Evolutionary conservation across 2,797 vertebrate genomes (phyloP), one percentile per base, ranked within the genome.

Genomic region (Thalassophryne amazonica): DNA sequence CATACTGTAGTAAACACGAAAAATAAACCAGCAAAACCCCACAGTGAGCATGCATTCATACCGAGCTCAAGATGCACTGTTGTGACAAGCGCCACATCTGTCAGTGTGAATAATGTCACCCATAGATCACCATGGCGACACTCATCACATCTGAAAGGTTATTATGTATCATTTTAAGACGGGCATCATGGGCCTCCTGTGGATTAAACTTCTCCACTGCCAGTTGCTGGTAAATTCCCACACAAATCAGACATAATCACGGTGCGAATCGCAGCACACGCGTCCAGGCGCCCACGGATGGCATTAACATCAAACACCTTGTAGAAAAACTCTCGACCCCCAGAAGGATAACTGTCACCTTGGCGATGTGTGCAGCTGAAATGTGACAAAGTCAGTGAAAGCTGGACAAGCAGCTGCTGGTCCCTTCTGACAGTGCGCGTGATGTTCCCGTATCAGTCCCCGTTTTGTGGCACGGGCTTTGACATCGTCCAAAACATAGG

Each of bases 381-480:
- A 56, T 39, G 37, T 53, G 61, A 71, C 73, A 63, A 33, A 60
- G 57, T 35, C 29, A 13, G 48, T 70, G 76, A 74, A 21, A 69
- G 84, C 81, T 72, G 70, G 81, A 78, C 67, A 64, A 39, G 60
- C 39, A 53, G 61, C 63, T n/a, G n/a, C n/a, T n/a, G n/a, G n/a
- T n/a, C n/a, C n/a, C n/a, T n/a, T n/a, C 67, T 75, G 71, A 47
- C 33, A 52, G 51, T 40, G 39, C 41, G 64, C 53, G 69, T 71
- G 74, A 80, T 75, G 73, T 21, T 56, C 68, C 67, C 39, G 9
- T 37, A 71, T 71, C 62, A 63, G 36, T 23, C 55, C 47, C 33
- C 39, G 57, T 52, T 56, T 73, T 57, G 38, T 47, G 61, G 58
- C 20, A 22, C 21, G 15, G 14, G 31, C 28, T 36, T 34, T 65